These are phyloP conservation scores for Lethenteron camtschaticum DNA, from an alignment of 2,113 vertebrate genomes.

Conservation along the genomic window DNA sequence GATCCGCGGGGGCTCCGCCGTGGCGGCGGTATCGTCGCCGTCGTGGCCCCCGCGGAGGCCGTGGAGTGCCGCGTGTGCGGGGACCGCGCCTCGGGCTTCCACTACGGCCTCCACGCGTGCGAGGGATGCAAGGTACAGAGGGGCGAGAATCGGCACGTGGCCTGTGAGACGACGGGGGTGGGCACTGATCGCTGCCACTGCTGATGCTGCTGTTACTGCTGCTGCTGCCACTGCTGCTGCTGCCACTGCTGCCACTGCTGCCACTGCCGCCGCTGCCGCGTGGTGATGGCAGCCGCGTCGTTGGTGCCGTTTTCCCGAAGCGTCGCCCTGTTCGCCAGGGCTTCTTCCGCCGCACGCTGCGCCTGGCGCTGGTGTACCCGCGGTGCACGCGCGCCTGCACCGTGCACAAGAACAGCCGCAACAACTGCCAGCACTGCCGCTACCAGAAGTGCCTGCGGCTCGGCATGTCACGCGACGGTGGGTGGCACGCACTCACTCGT, in stretches of 20 bases:
- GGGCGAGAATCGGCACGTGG: too few species aligned
- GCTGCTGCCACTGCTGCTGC: too few species aligned
- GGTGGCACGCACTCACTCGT: constrained; percentile 11
- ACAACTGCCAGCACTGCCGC: constrained; percentile 70
- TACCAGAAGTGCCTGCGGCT: constrained; percentile 66
- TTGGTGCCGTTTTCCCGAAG: too few species aligned
- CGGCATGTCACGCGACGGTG: constrained; percentile 77
- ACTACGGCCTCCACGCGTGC: constrained; percentile 86
- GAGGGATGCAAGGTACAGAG: constrained; percentile 76
- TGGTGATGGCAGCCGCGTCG: too few species aligned
- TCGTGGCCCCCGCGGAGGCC: neutral
- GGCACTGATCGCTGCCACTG: too few species aligned
- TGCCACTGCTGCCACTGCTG: too few species aligned
- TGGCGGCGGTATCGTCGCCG: too few species aligned
- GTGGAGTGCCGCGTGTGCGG: constrained; percentile 86
- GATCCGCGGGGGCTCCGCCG: too few species aligned
- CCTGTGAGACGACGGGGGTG: too few species aligned
- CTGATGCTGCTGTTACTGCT: too few species aligned
- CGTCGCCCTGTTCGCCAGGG: constrained; percentile 24
- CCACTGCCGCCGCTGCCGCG: too few species aligned
- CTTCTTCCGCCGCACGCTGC: constrained; percentile 70
- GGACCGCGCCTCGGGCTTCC: constrained; percentile 85
- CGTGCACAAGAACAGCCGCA: constrained; percentile 59
- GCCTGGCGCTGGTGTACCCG: constrained; percentile 51
- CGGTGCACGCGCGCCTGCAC: constrained; percentile 43